These are phyloP conservation scores for Sisyra terminalis DNA, from an alignment of 2,888 invertebrate species.

Conservation along the genomic window DNA sequence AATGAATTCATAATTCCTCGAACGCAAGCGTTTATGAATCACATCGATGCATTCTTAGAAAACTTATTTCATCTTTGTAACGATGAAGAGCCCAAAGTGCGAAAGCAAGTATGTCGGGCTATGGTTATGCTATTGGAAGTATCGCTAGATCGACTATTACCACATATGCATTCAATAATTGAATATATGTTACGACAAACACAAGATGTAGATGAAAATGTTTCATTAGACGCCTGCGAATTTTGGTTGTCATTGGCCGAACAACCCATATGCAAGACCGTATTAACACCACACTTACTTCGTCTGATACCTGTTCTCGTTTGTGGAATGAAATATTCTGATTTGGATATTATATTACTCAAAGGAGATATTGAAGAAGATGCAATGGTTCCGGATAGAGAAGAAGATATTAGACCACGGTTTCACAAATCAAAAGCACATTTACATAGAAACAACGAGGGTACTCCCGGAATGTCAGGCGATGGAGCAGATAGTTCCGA, in stretches of 20 bases:
- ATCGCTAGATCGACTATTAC: slow-evolving; percentile 79
- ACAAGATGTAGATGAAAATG: slow-evolving; percentile 79
- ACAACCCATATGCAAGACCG: slow-evolving; percentile 81
- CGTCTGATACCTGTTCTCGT: slow-evolving; percentile 83
- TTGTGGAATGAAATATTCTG: slow-evolving; percentile 94
- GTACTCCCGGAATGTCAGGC: not conserved
- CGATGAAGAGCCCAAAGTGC: slow-evolving; percentile 88
- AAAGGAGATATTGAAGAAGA: slow-evolving; percentile 94
- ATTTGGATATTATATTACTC: slow-evolving; percentile 83
- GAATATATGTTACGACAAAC: slow-evolving; percentile 94
- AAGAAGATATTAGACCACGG: slow-evolving; percentile 91
- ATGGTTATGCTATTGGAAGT: slow-evolving; percentile 92
- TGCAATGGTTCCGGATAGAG: slow-evolving; percentile 86
- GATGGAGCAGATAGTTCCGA: slow-evolving; percentile 34
- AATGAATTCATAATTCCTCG: slow-evolving; percentile 88
- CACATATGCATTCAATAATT: slow-evolving; percentile 93
- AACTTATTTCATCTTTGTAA: slow-evolving; percentile 84
- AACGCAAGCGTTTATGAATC: slow-evolving; percentile 77
- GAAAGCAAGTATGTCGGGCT: slow-evolving; percentile 95
- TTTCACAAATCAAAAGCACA: slow-evolving; percentile 80
- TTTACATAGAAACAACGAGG: slow-evolving; percentile 39
- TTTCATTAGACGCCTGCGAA: slow-evolving; percentile 95
- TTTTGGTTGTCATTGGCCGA: slow-evolving; percentile 97
- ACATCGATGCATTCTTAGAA: slow-evolving; percentile 82
- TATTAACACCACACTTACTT: slow-evolving; percentile 67